Evolutionary conservation across 2,888 invertebrate species (phyloP).

Genomic region (Drosophila birchii): DNA sequence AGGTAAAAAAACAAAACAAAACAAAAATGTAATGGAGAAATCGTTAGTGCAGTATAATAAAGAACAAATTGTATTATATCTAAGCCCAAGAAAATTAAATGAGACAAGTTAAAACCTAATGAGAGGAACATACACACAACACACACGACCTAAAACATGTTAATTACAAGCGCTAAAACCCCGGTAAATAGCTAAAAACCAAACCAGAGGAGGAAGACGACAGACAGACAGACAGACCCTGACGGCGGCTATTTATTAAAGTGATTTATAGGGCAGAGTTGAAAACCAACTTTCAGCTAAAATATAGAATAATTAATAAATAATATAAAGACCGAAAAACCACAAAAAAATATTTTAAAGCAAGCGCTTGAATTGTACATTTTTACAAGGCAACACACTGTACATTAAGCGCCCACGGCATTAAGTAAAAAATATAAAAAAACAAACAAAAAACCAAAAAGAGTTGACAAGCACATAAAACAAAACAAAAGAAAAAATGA

Average conservation of each 20-base stretch:
- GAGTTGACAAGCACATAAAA: conserved; percentile 53
- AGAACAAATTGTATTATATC: conserved; percentile 77
- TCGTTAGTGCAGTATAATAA: conserved; percentile 56
- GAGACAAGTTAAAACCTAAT: conserved; percentile 62
- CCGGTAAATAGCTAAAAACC: conserved; percentile 57
- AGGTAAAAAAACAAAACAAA: conserved; percentile 26
- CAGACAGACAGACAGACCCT: conserved; percentile 32
- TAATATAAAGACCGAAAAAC: conserved; percentile 37
- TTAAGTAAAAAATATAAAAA: conserved; percentile 39
- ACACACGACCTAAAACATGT: conserved; percentile 51
- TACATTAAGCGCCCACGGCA: conserved; percentile 77
- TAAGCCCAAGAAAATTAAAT: conserved; percentile 57
- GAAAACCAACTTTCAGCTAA: conserved; percentile 72
- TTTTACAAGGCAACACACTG: conserved; percentile 74
- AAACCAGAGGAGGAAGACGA: conserved; percentile 32
- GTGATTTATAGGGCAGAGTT: conserved; percentile 66
- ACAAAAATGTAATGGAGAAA: conserved; percentile 7
- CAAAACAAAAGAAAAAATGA: conserved; percentile 37
- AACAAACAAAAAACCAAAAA: conserved; percentile 48
- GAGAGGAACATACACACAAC: conserved; percentile 55
- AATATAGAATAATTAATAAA: conserved; percentile 58
- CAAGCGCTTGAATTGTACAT: conserved; percentile 80
- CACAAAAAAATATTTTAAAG: conserved; percentile 70
- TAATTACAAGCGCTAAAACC: conserved; percentile 55
- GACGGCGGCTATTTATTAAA: conserved; percentile 65